A percentile compares a stretch with the other conserved stretches of the same genome.
phyloP scores from a whole-genome alignment of 1,140 invertebrate species.

The Panagrolaimus sp. region DNA sequence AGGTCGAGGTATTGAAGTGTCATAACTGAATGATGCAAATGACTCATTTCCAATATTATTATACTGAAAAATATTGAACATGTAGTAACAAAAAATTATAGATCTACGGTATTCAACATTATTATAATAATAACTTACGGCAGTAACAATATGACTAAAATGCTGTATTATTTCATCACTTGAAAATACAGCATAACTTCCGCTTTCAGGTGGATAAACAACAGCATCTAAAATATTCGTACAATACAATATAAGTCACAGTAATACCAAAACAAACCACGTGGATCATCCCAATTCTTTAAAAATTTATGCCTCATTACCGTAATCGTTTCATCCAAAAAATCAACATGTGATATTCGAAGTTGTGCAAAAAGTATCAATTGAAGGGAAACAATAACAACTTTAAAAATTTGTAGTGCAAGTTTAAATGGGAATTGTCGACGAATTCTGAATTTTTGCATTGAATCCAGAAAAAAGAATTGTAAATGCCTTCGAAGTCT shows the following conservation, averaged over 20 bases:
- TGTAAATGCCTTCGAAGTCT: conserved; percentile 64
- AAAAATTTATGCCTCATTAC: conserved; percentile 86
- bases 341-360: conserved; percentile 88
- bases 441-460: conserved; percentile 88
- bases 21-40: conserved; percentile 81
- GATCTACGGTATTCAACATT: not conserved
- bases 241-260: too few species aligned
- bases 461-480: conserved; percentile 98
- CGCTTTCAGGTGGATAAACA: conserved; percentile 82
- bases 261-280: conserved; percentile 67
- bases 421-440: conserved; percentile 83
- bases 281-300: conserved; percentile 68
- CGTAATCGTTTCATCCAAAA: conserved; percentile 82
- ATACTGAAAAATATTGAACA: conserved; percentile 66
- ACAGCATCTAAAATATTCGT: conserved; percentile 57
- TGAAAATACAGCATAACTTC: conserved; percentile 82
- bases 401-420: conserved; percentile 85
- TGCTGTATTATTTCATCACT: conserved; percentile 68
- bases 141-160: conserved; percentile 43
- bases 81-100: not conserved
- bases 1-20: conserved; percentile 52
- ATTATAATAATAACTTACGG: not conserved
- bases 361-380: conserved; percentile 85
- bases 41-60: conserved; percentile 70
- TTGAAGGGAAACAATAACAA: conserved; percentile 78